phyloP scores from a whole-genome alignment of 1,140 invertebrate species.

The Protaetia brevitarsis region DNA sequence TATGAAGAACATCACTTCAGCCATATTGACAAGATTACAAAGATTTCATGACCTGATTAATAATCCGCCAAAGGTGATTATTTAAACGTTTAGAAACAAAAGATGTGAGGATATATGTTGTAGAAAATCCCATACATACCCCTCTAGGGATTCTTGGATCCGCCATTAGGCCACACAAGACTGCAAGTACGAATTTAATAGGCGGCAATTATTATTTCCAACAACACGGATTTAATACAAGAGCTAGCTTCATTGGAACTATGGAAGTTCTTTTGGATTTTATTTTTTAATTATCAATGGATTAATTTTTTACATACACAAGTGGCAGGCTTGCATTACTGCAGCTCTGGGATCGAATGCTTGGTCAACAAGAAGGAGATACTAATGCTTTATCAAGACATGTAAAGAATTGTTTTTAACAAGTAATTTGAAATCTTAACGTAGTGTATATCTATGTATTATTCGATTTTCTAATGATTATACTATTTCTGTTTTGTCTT shows the following conservation, averaged over 20 bases:
- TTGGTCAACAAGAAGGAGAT: constrained; percentile 43
- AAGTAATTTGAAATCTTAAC: too few relatives aligned
- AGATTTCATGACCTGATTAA: constrained; percentile 68
- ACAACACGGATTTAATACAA: constrained; percentile 58
- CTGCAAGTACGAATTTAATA: constrained; percentile 73
- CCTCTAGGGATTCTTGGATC: constrained; percentile 64
- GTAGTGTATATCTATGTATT: too few relatives aligned
- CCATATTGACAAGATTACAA: constrained; percentile 65
- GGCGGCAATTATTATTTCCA: constrained; percentile 63
- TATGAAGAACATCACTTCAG: constrained; percentile 57
- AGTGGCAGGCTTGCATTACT: constrained; percentile 70
- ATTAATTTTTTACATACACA: constrained; percentile 90
- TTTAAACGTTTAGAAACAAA: neutral
- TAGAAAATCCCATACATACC: constrained; percentile 62
- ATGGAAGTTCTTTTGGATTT: constrained; percentile 62
- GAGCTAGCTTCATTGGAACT: constrained; percentile 51
- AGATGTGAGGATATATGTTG: neutral
- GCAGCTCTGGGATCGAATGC: constrained; percentile 57
- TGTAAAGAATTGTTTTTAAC: constrained; percentile 50
- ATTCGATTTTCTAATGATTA: neutral
- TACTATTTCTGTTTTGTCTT: constrained; percentile 21
- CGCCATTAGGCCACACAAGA: constrained; percentile 73
- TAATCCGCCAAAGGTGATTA: constrained; percentile 68
- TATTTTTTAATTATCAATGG: constrained; percentile 80
- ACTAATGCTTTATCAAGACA: constrained; percentile 54